These are phyloP conservation scores for Melanophora roralis DNA, from an alignment of 2,888 invertebrate species.

Conservation along the genomic window DNA sequence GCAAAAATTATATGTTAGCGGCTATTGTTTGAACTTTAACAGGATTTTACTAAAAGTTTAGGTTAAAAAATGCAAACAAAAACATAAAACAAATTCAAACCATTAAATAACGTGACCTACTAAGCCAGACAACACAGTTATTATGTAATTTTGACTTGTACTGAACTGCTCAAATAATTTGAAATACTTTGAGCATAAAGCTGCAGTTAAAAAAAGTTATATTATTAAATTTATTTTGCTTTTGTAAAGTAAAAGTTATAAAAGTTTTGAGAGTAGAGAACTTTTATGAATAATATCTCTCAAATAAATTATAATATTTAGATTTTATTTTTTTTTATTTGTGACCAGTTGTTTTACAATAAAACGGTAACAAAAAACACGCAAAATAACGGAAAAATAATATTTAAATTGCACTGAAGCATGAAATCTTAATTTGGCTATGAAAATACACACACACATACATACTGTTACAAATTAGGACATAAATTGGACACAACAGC, in stretches of 20 bases:
- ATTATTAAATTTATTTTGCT: not conserved
- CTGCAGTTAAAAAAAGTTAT: no score
- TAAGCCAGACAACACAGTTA: not conserved
- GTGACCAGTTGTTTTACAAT: slow-evolving; percentile 27
- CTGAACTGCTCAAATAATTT: no score
- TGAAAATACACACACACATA: not conserved
- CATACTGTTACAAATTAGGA: not conserved
- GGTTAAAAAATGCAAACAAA: slow-evolving; percentile 22
- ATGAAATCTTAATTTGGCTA: slow-evolving; percentile 47
- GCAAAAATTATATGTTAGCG: no score
- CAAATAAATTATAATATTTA: no score
- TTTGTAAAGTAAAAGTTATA: not conserved
- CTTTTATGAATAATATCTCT: no score
- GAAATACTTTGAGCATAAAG: no score
- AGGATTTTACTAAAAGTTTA: slow-evolving; percentile 29
- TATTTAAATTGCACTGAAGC: slow-evolving; percentile 57
- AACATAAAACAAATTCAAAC: not conserved
- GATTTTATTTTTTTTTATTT: no score
- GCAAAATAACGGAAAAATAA: slow-evolving; percentile 49
- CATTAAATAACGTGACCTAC: slow-evolving; percentile 8
- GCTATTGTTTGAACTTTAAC: not conserved
- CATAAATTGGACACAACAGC: no score
- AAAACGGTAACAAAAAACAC: slow-evolving; percentile 30
- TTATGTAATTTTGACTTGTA: no score
- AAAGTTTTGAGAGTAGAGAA: no score